A percentile compares a stretch with the other conserved stretches of the same genome.
Evolutionary conservation across 1,140 invertebrate genomes (phyloP).

Genomic region (Cydia strobilella): DNA sequence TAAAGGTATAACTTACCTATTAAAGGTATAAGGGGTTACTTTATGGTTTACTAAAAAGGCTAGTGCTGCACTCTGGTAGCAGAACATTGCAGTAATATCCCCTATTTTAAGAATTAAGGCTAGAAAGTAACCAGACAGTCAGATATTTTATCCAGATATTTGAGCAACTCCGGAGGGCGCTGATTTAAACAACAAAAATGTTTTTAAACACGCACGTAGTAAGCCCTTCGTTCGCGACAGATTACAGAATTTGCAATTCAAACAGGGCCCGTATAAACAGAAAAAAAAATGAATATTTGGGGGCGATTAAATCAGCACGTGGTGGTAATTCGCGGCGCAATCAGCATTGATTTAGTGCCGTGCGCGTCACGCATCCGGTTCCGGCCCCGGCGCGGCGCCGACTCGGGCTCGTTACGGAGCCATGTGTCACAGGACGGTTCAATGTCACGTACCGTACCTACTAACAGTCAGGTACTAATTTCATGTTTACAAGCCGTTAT

Average conservation of each 20-base stretch:
- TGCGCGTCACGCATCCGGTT: neutral
- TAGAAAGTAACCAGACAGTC: too few relatives aligned
- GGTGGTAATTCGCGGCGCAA: constrained; percentile 13
- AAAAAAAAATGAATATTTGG: constrained; percentile 29
- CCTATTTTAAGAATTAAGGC: too few relatives aligned
- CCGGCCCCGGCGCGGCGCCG: neutral
- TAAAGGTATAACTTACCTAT: too few relatives aligned
- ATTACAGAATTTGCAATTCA: constrained; percentile 29
- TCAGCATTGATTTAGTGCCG: constrained; percentile 9
- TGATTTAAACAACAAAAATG: neutral
- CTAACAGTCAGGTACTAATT: too few relatives aligned
- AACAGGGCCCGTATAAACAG: neutral
- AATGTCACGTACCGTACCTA: too few relatives aligned
- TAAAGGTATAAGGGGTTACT: too few relatives aligned
- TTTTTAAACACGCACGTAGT: neutral
- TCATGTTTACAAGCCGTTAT: too few relatives aligned
- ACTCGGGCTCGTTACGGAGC: too few relatives aligned
- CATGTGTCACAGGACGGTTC: too few relatives aligned
- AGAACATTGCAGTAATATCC: too few relatives aligned
- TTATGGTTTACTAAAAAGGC: too few relatives aligned
- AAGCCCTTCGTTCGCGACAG: neutral
- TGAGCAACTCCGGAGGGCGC: neutral
- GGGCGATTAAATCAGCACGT: constrained; percentile 14
- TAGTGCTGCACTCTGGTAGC: too few relatives aligned
- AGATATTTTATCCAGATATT: neutral